Conservation (phyloP, 2,113 vertebrate genomes). For the Corvus moneduloides region DNA sequence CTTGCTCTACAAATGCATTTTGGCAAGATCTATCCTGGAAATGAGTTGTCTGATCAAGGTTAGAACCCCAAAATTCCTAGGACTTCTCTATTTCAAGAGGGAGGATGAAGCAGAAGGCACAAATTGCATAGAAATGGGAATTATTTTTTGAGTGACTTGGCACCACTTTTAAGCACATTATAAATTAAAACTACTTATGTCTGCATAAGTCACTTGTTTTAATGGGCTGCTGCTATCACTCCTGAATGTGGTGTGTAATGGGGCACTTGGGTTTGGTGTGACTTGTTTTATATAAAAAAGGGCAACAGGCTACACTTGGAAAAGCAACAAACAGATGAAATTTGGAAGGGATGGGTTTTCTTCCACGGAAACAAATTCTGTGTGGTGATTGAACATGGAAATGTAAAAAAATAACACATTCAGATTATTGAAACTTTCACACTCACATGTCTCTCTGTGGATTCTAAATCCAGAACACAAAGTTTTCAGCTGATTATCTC, state of each 20-base stretch:
- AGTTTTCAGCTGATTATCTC: background rate
- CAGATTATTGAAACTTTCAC: background rate
- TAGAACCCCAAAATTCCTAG: background rate
- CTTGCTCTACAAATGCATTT: background rate
- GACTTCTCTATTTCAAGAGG: background rate
- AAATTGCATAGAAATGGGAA: background rate
- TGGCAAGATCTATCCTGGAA: background rate
- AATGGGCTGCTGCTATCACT: background rate
- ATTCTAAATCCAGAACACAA: background rate
- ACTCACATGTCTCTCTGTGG: accelerated
- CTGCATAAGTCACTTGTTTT: background rate
- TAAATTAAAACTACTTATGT: background rate
- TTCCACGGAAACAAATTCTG: background rate
- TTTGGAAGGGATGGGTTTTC: background rate
- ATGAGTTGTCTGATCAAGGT: background rate
- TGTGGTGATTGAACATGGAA: background rate
- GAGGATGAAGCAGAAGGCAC: background rate
- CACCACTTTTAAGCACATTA: background rate
- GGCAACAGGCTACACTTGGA: background rate
- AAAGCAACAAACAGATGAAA: background rate
- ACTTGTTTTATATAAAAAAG: background rate
- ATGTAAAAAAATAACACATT: background rate
- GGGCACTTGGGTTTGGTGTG: background rate
- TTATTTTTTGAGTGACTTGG: background rate
- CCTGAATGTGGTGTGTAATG: background rate